Conservation (phyloP, 2,888 invertebrate genomes). For the Dugesia japonica region DNA sequence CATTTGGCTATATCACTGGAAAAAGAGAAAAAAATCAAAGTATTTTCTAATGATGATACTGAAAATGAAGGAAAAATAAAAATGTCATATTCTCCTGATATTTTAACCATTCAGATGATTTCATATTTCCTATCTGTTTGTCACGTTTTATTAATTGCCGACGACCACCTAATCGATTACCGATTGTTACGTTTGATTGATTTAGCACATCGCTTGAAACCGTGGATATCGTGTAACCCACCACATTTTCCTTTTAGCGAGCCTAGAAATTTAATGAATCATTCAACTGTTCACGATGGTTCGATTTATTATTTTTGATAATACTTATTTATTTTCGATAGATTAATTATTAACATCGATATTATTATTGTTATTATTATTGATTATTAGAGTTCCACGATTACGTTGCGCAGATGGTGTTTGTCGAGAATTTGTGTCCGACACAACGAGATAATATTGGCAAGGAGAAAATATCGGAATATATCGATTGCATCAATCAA, state of each 20-base stretch:
- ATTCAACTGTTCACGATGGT: not conserved
- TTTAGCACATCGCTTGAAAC: not conserved
- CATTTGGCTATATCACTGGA: not conserved
- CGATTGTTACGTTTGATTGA: not conserved
- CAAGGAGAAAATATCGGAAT: not conserved
- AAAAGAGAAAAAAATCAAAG: not conserved
- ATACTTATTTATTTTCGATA: too few species aligned
- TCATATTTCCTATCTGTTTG: not conserved
- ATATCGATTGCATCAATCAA: not conserved
- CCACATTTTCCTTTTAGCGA: not conserved
- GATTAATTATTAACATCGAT: too few species aligned
- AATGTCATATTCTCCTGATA: not conserved
- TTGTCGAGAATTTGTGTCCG: not conserved
- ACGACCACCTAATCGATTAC: not conserved
- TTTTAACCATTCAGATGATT: not conserved
- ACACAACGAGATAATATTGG: too few species aligned
- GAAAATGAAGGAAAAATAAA: conserved; percentile 1
- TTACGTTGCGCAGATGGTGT: not conserved
- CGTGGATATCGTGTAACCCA: not conserved
- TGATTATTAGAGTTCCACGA: not conserved
- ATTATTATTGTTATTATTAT: too few species aligned
- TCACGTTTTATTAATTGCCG: not conserved
- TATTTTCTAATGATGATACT: not conserved
- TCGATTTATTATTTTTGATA: too few species aligned
- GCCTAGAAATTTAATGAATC: not conserved